Evolutionary conservation across 2,797 vertebrate species (phyloP).

Genomic region (Nannoperca obscura): DNA sequence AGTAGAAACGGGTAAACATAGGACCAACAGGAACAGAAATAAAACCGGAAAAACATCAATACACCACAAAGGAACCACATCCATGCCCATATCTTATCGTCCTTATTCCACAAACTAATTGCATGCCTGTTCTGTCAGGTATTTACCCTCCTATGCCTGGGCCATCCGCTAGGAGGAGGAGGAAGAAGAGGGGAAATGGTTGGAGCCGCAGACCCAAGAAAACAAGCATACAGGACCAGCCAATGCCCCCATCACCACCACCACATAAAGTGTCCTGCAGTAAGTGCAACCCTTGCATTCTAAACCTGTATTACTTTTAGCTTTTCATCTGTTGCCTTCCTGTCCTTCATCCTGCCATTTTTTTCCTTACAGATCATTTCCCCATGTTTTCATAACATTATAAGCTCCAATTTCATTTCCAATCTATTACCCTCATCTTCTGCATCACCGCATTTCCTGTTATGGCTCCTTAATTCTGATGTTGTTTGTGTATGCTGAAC

Average conservation of each 20-base stretch:
- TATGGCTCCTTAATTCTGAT: slow-evolving; percentile 42
- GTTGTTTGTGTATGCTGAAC: slow-evolving; percentile 35
- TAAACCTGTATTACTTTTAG: slow-evolving; percentile 12
- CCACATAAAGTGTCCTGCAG: slow-evolving; percentile 89
- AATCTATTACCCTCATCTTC: slow-evolving; percentile 30
- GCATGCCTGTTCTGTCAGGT: slow-evolving; percentile 64
- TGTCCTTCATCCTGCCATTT: slow-evolving; percentile 19
- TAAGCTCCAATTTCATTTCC: slow-evolving; percentile 10
- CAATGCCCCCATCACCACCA: slow-evolving; percentile 36
- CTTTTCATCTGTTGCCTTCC: slow-evolving; percentile 10
- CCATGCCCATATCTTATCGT: background rate
- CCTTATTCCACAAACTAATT: background rate
- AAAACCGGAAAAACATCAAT: background rate
- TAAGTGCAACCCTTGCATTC: slow-evolving; percentile 77
- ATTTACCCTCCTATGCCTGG: slow-evolving; percentile 66
- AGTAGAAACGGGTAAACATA: background rate
- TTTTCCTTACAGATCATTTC: slow-evolving; percentile 22
- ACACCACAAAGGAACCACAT: background rate
- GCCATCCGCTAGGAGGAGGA: slow-evolving; percentile 63
- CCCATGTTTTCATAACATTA: slow-evolving; percentile 9
- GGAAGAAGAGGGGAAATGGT: slow-evolving; percentile 80
- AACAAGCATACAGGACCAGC: slow-evolving; percentile 40
- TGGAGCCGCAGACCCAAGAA: slow-evolving; percentile 78
- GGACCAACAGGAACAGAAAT: background rate
- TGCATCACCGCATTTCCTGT: slow-evolving; percentile 24